phyloP scores from a whole-genome alignment of 2,113 vertebrate species.

The Mobula hypostoma region DNA sequence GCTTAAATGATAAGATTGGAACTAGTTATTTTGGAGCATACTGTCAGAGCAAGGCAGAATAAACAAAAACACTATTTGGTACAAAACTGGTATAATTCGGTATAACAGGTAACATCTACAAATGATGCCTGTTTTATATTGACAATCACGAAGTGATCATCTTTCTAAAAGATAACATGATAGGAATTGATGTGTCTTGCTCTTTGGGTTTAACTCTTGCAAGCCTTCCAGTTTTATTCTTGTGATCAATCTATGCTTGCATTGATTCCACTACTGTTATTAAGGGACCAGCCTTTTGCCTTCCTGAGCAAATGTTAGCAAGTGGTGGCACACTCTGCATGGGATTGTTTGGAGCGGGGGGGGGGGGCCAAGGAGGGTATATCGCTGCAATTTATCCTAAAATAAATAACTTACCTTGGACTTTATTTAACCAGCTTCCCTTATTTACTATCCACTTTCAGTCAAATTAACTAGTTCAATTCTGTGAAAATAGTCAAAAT shows the following conservation, averaged over 20 bases:
- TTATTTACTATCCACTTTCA: not conserved
- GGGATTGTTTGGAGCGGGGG: not conserved
- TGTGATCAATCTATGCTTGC: not conserved
- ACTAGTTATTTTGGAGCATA: not conserved
- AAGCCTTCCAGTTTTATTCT: not conserved
- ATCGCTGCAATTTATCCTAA: not conserved
- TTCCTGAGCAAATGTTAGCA: not conserved
- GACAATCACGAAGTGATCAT: not conserved
- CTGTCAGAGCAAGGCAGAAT: not conserved
- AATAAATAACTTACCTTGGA: not conserved
- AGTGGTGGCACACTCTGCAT: not conserved
- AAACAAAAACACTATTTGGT: not conserved
- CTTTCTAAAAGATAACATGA: not conserved
- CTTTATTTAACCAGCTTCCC: not conserved
- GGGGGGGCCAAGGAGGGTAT: no score
- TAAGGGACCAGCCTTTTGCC: not conserved
- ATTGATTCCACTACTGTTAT: not conserved
- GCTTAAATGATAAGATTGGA: not conserved
- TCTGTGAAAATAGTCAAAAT: not conserved
- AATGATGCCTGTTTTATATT: not conserved
- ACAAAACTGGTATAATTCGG: not conserved
- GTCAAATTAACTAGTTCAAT: not conserved
- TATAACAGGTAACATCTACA: not conserved
- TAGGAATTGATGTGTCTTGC: not conserved
- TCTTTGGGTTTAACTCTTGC: not conserved